Conservation (phyloP, 2,113 vertebrate genomes). For the Catagonus wagneri region DNA sequence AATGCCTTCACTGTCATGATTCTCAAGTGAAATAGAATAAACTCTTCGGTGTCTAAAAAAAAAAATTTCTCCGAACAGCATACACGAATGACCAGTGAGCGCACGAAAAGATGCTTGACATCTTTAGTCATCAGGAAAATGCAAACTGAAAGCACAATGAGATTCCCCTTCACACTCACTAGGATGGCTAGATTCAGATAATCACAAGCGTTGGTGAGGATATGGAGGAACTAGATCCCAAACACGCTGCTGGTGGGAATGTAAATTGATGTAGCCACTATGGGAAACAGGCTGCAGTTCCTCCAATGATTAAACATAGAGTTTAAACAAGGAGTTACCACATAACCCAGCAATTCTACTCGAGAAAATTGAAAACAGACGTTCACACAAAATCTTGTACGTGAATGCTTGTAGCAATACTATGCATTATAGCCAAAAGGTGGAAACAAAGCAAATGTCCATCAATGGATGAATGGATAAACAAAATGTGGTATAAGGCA, state of each 20-base stretch:
- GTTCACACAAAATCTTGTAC: constrained; percentile 16
- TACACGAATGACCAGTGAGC: background rate
- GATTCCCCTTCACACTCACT: background rate
- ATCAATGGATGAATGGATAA: background rate
- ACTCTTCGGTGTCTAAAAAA: constrained; percentile 12
- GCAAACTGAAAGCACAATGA: background rate
- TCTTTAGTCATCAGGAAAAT: background rate
- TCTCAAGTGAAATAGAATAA: constrained; percentile 6
- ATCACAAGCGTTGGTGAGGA: background rate
- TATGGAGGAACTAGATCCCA: background rate
- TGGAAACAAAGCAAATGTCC: background rate
- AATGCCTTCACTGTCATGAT: background rate
- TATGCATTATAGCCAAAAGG: background rate
- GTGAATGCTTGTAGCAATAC: background rate
- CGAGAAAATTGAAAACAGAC: constrained; percentile 1
- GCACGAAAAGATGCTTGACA: background rate
- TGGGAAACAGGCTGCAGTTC: background rate
- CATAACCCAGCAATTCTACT: background rate
- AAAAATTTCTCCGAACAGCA: background rate
- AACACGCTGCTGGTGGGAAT: background rate
- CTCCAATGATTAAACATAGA: background rate
- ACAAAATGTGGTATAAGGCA: background rate
- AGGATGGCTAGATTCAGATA: background rate
- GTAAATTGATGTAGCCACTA: background rate
- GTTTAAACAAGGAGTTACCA: background rate